Conservation (phyloP, 2,888 invertebrate genomes). For the Chymomyza caudatula region DNA sequence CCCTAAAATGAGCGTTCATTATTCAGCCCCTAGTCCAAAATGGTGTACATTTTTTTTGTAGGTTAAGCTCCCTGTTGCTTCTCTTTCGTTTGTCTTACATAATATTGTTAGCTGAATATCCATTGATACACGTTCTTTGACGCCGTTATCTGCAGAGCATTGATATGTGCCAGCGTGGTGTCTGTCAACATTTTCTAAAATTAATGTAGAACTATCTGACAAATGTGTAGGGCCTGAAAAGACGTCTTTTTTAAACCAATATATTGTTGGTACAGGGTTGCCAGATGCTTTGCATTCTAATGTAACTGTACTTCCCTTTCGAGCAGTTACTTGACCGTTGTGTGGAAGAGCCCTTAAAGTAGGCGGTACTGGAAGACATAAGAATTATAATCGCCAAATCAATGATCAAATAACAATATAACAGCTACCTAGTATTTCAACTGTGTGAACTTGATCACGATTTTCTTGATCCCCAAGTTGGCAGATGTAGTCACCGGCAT, state of each 20-base stretch:
- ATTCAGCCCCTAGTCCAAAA: no score
- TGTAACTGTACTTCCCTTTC: constrained; percentile 84
- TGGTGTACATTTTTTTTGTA: background rate
- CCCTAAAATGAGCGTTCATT: no score
- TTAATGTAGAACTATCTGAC: constrained; percentile 79
- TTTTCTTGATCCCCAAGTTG: constrained; percentile 85
- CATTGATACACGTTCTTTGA: constrained; percentile 79
- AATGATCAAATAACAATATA: background rate
- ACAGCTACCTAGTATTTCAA: constrained; percentile 81
- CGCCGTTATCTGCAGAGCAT: constrained; percentile 80
- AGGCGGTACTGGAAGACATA: constrained; percentile 80
- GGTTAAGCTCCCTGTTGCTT: background rate
- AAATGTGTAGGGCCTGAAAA: constrained; percentile 78
- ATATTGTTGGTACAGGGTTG: constrained; percentile 85
- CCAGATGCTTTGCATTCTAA: constrained; percentile 85
- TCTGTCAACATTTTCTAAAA: constrained; percentile 79
- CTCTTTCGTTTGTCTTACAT: constrained; percentile 76
- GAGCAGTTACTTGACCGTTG: constrained; percentile 83
- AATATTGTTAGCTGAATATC: constrained; percentile 80
- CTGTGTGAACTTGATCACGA: constrained; percentile 85
- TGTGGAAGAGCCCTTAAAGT: constrained; percentile 83
- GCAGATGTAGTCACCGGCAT: constrained; percentile 86
- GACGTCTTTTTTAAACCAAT: constrained; percentile 82
- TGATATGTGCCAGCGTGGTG: constrained; percentile 80
- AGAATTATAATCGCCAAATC: background rate